Evolutionary conservation across 1,140 invertebrate species (phyloP).

Genomic region (Euwallacea fornicatus): DNA sequence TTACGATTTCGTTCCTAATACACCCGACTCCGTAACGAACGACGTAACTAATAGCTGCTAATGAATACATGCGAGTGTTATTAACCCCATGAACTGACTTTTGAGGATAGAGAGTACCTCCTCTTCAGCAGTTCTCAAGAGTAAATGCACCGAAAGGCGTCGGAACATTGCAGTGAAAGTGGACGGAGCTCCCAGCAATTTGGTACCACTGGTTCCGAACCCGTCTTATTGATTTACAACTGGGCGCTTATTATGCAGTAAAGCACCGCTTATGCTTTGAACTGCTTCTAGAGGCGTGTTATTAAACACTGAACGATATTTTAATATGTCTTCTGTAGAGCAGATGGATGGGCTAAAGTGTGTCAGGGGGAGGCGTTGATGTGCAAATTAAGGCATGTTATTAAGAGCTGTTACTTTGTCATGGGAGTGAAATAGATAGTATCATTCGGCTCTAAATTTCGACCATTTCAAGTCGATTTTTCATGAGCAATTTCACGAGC

Average conservation of each 20-base stretch:
- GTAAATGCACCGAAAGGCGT: no score
- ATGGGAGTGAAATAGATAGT: no score
- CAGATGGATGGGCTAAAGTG: slow-evolving; percentile 40
- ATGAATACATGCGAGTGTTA: slow-evolving; percentile 38
- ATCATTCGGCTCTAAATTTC: no score
- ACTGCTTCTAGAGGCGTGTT: slow-evolving; percentile 47
- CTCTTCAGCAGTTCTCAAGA: no score
- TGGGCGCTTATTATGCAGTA: slow-evolving; percentile 49
- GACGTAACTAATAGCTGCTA: slow-evolving; percentile 46
- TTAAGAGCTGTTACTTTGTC: slow-evolving; percentile 27
- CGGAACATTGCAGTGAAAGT: no score
- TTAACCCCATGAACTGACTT: no score
- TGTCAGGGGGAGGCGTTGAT: slow-evolving; percentile 48
- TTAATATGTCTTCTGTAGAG: slow-evolving; percentile 48
- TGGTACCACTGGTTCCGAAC: slow-evolving; percentile 41
- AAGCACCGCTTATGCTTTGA: slow-evolving; percentile 48
- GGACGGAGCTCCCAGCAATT: slow-evolving; percentile 4
- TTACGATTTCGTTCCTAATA: slow-evolving; percentile 4
- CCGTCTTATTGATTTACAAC: slow-evolving; percentile 50
- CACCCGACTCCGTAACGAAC: slow-evolving; percentile 36
- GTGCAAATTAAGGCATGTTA: slow-evolving; percentile 46
- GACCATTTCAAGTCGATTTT: no score
- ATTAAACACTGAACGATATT: slow-evolving; percentile 51
- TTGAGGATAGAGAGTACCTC: no score
- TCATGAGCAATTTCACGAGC: no score